These are phyloP conservation scores for Drosophila austrosaltans DNA, from an alignment of 2,888 invertebrate genomes.

Conservation along the genomic window DNA sequence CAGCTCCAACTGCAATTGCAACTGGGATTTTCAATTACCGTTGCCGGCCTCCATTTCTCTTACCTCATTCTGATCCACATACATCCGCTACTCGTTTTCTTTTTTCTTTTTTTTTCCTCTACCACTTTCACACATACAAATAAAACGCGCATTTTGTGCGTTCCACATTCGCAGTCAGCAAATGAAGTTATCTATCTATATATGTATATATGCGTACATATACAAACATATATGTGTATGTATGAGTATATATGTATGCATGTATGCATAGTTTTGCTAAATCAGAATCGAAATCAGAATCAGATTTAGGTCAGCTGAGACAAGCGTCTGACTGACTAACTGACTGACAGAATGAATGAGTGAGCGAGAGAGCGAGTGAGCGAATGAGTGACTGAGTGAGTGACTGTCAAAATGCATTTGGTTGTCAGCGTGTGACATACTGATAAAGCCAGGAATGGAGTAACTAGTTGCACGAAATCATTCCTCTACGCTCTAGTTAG, in stretches of 20 bases:
- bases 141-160: conserved; percentile 13
- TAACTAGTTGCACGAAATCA: too few relatives aligned
- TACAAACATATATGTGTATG: not conserved
- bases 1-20: not conserved
- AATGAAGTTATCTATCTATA: conserved; percentile 48
- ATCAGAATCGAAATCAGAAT: conserved; percentile 19
- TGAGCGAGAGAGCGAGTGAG: not conserved
- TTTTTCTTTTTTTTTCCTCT: conserved; percentile 12
- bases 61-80: not conserved
- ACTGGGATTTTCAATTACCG: conserved; percentile 61
- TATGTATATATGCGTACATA: conserved; percentile 8
- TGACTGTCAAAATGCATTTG: conserved; percentile 21
- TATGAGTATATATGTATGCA: not conserved
- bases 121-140: conserved; percentile 11
- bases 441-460: not conserved
- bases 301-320: conserved; percentile 18
- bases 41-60: conserved; percentile 12
- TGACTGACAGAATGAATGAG: not conserved
- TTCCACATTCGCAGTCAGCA: conserved; percentile 19
- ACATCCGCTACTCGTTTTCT: conserved; percentile 15
- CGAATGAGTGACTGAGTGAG: conserved; percentile 1
- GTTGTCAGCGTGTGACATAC: conserved; percentile 15
- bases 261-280: conserved; percentile 20
- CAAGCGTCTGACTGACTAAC: not conserved
- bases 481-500: not conserved